Conservation (phyloP, 2,797 vertebrate genomes). For the Threskiornis aethiopicus region DNA sequence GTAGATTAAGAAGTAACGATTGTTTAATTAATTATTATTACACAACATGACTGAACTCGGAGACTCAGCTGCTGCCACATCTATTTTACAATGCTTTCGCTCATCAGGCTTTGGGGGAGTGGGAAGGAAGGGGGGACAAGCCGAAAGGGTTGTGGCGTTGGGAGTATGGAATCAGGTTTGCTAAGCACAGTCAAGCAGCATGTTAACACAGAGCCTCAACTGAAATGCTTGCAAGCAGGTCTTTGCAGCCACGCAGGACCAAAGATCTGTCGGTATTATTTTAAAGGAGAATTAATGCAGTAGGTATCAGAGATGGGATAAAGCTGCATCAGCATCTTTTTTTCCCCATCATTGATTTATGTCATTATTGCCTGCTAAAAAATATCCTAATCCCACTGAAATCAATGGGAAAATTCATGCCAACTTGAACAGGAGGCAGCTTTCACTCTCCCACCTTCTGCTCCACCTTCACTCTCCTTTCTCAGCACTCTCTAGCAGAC, state of each 20-base stretch:
- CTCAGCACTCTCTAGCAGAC: neutral
- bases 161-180: neutral
- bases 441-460: neutral
- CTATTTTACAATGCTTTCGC: neutral
- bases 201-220: neutral
- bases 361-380: neutral
- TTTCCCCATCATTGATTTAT: neutral
- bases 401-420: neutral
- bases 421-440: neutral
- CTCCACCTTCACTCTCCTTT: neutral
- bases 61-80: neutral
- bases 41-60: neutral
- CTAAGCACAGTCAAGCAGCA: neutral
- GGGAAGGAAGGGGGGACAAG: neutral
- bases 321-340: neutral
- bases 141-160: rapidly evolving
- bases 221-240: neutral
- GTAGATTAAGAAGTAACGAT: neutral
- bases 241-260: neutral
- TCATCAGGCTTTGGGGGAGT: rapidly evolving
- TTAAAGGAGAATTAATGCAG: neutral
- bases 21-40: neutral
- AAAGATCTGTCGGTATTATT: neutral
- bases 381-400: neutral
- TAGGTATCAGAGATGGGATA: neutral